Evolutionary conservation across 2,113 vertebrate genomes (phyloP).

Genomic region (Elephantulus edwardii): DNA sequence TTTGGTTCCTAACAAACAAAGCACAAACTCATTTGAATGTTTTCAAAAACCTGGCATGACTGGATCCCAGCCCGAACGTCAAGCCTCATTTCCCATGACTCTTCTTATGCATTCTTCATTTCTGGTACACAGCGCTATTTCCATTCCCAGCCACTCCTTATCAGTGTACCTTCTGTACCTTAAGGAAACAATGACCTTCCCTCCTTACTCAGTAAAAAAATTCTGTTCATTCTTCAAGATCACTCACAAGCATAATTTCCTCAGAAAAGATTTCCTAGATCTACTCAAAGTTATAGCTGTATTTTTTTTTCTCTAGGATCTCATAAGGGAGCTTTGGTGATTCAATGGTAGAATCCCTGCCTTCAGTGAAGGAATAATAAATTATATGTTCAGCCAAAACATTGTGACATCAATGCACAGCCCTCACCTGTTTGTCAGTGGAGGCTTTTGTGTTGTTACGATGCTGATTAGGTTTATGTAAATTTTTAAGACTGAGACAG

Average conservation of each 20-base stretch:
- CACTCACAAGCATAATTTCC: not conserved
- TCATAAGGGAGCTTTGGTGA: not conserved
- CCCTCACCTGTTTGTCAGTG: not conserved
- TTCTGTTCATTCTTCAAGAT: slow-evolving; percentile 7
- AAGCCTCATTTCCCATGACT: not conserved
- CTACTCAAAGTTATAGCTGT: not conserved
- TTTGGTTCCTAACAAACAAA: too few relatives aligned
- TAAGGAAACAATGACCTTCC: not conserved
- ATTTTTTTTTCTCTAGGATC: not conserved
- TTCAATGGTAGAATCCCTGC: not conserved
- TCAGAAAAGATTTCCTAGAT: not conserved
- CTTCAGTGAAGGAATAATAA: not conserved
- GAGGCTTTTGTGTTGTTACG: not conserved
- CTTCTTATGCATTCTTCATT: not conserved
- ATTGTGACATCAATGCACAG: not conserved
- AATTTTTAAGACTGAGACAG: not conserved
- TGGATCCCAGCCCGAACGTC: not conserved
- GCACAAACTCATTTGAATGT: too few relatives aligned
- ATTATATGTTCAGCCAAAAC: not conserved
- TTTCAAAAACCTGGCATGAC: not conserved
- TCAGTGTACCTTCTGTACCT: too few relatives aligned
- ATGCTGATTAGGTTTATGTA: not conserved
- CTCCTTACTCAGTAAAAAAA: not conserved
- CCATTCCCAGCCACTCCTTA: not conserved
- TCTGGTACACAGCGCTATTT: not conserved